Evolutionary conservation across 1,140 invertebrate species (phyloP).

Genomic region (Mamestra configurata): DNA sequence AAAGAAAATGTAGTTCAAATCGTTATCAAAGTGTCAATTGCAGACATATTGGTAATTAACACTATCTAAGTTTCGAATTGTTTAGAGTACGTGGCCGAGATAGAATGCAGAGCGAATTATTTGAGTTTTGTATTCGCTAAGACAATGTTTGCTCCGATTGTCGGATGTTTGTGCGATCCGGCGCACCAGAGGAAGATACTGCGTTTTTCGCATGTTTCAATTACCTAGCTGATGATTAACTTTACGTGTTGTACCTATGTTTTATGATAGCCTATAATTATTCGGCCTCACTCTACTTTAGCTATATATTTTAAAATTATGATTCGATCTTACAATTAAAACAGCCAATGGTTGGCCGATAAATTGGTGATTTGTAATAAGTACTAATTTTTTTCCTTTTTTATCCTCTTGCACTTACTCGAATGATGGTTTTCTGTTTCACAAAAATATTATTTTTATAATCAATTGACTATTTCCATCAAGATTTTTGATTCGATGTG

Average conservation of each 20-base stretch:
- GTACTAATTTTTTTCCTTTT: background rate
- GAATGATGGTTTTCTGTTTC: constrained; percentile 6
- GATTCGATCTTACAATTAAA: background rate
- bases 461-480: background rate
- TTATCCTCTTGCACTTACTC: constrained; percentile 8
- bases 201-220: constrained; percentile 66
- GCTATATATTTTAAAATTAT: constrained; percentile 10
- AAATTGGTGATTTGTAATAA: background rate
- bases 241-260: constrained; percentile 27
- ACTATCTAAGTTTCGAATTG: background rate
- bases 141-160: constrained; percentile 38
- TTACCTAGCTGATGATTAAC: constrained; percentile 31
- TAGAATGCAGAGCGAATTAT: constrained; percentile 33
- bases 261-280: constrained; percentile 46
- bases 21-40: background rate
- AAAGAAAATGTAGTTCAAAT: background rate
- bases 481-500: constrained; percentile 1
- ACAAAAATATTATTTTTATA: background rate
- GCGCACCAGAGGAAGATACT: constrained; percentile 62
- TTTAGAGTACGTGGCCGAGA: background rate
- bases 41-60: background rate
- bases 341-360: background rate
- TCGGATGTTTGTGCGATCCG: constrained; percentile 79
- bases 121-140: constrained; percentile 40
- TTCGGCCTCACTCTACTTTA: constrained; percentile 38